Conservation (phyloP, 2,888 invertebrate species). For the Troides oblongomaculatus region DNA sequence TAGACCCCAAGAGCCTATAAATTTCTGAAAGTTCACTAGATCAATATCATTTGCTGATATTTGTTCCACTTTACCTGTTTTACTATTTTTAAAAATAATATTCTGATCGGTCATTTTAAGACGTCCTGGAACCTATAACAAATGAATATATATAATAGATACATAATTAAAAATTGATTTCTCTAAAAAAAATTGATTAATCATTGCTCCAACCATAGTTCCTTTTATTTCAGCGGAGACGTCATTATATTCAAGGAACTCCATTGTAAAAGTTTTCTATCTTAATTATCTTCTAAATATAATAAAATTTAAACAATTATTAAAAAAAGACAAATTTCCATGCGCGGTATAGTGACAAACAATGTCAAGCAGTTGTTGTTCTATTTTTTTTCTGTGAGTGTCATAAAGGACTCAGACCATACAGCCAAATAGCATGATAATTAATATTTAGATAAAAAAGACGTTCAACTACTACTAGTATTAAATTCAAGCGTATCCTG, state of each 20-base stretch:
- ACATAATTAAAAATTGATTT: background rate
- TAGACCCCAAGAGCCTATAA: slow-evolving; percentile 94
- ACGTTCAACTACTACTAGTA: too few relatives aligned
- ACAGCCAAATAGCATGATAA: background rate
- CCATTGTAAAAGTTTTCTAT: slow-evolving; percentile 72
- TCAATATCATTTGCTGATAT: slow-evolving; percentile 92
- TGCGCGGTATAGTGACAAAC: background rate
- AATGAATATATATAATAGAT: background rate
- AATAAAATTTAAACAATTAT: background rate
- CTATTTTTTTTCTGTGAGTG: background rate
- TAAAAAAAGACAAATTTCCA: background rate
- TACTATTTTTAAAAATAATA: slow-evolving; percentile 95
- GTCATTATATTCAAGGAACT: slow-evolving; percentile 93
- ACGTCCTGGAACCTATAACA: slow-evolving; percentile 89
- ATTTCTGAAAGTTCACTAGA: slow-evolving; percentile 93
- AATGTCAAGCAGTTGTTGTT: background rate
- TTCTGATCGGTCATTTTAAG: slow-evolving; percentile 94
- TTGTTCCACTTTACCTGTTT: slow-evolving; percentile 97
- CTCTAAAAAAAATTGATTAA: slow-evolving; percentile 18
- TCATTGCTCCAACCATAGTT: slow-evolving; percentile 84
- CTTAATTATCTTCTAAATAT: background rate
- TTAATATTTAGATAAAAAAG: background rate
- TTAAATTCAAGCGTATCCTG: too few relatives aligned
- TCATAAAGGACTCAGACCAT: background rate
- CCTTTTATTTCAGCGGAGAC: slow-evolving; percentile 91